Conservation (phyloP, 2,113 vertebrate genomes). For the Pseudorhombus dupliciocellatus region DNA sequence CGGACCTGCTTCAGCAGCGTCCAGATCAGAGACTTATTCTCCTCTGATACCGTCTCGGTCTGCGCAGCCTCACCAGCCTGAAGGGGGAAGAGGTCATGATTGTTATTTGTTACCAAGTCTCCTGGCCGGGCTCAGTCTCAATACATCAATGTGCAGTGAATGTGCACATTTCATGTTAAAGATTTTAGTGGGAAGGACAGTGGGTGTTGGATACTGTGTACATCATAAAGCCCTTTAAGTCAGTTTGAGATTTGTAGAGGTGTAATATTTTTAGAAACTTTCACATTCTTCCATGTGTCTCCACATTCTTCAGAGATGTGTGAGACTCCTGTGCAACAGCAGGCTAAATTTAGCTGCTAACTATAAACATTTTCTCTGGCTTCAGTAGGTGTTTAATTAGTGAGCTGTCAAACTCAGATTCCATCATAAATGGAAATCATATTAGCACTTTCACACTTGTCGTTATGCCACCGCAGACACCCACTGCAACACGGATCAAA, state of each 20-base stretch:
- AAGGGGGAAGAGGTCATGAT: not conserved
- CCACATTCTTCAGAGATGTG: not conserved
- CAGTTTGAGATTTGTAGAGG: not conserved
- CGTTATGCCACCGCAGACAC: not conserved
- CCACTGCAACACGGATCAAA: conserved; percentile 32
- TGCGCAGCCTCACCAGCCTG: conserved; percentile 96
- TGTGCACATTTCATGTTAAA: no score
- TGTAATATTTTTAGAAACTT: not conserved
- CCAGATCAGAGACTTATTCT: conserved; percentile 99
- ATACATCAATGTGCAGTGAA: no score
- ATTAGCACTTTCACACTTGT: conserved; percentile 27
- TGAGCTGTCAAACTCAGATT: conserved; percentile 37
- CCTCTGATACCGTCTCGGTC: conserved; percentile 98
- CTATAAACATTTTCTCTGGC: conserved; percentile 10
- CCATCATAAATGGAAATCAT: conserved; percentile 19
- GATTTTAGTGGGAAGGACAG: not conserved
- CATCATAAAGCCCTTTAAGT: not conserved
- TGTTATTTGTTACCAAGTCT: not conserved
- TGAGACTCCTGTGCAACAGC: not conserved
- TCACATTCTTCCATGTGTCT: not conserved
- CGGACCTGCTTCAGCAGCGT: conserved; percentile 97
- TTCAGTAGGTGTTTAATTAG: conserved; percentile 50
- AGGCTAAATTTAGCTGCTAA: conserved; percentile 1
- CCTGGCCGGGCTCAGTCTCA: no score
- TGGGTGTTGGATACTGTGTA: no score